Conservation (phyloP, 2,888 invertebrate genomes). For the Mimachlamys varia region DNA sequence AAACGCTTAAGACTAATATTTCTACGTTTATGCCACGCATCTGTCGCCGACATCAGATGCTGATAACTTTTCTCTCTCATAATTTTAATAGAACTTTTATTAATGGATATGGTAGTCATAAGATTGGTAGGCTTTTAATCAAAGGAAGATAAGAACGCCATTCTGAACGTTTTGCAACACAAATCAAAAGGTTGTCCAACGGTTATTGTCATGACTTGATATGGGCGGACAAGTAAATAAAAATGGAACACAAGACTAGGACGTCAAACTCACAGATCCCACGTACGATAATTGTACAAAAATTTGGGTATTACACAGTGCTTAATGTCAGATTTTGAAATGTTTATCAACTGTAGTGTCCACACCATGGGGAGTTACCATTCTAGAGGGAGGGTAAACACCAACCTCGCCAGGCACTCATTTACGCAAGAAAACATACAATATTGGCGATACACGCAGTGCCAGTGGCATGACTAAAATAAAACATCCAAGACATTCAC, state of each 20-base stretch:
- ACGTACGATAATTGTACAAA: background rate
- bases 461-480: background rate
- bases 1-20: constrained; percentile 34
- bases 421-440: constrained; percentile 33
- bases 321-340: constrained; percentile 20
- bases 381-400: background rate
- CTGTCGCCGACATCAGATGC: constrained; percentile 34
- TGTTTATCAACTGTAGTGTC: constrained; percentile 31
- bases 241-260: constrained; percentile 31
- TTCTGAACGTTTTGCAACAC: constrained; percentile 20
- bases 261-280: constrained; percentile 13
- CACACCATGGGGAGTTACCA: constrained; percentile 31
- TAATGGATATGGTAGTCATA: constrained; percentile 31
- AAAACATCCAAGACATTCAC: background rate
- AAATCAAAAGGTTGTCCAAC: constrained; percentile 34
- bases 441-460: constrained; percentile 25
- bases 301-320: constrained; percentile 15
- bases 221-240: constrained; percentile 36
- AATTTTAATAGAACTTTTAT: constrained; percentile 33
- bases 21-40: constrained; percentile 12
- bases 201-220: constrained; percentile 36
- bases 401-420: constrained; percentile 9
- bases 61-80: constrained; percentile 36
- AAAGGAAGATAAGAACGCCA: constrained; percentile 23
- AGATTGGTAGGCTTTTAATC: constrained; percentile 33